Base-by-base conservation (phyloP, 2,888 invertebrate species). In the Lapara coniferarum region DNA sequence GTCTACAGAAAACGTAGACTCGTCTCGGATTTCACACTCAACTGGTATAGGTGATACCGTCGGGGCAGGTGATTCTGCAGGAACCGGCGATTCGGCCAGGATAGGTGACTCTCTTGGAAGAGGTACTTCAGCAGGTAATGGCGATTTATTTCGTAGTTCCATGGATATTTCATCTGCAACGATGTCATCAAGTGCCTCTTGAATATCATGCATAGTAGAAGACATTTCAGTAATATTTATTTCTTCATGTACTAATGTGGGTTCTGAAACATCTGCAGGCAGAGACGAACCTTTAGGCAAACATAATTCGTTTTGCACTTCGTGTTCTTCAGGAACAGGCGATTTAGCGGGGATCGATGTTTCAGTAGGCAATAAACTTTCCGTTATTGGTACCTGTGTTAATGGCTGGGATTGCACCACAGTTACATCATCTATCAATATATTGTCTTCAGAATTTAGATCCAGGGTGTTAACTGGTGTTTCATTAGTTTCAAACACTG, bases 31-130 rank as follows among this genome's bases (percentile, higher is more conserved):
- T 5, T 77, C 72, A 1, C 76, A 74, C 55, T 77, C 74, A 4
- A 73, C 68, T 4, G 75, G 75, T n/a, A 77, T 56, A 14, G 78
- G 79, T 2, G 78, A 78, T 19, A 77, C 74, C 55, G 74, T 55
- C 12, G 75, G 75, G 16, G 75, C 66, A 30, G 71, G 72, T 37
- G 73, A 70, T 66, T 74, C 71, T 14, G 68, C 68, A 12, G 79
- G 78, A 57, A 74, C 37, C 44, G 75, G 74, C 49, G 79, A 70
- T 51, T 76, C 67, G 14, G 59, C 25, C n/a, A 72, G 74, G 2
- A 69, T 66, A 3, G 71, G 70, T 56, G 71, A 76, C 44, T 77
- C 78, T 13, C 69, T 69, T 1, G 77, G 74, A 10, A 74, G n/a
- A 49, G 73, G 67, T 8, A 71, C 55, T 46, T 66, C 71, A 19